Evolutionary conservation across 2,113 vertebrate species (phyloP), one percentile per base, ranked within the genome.

Genomic region (Phrynosoma blainvillii): DNA sequence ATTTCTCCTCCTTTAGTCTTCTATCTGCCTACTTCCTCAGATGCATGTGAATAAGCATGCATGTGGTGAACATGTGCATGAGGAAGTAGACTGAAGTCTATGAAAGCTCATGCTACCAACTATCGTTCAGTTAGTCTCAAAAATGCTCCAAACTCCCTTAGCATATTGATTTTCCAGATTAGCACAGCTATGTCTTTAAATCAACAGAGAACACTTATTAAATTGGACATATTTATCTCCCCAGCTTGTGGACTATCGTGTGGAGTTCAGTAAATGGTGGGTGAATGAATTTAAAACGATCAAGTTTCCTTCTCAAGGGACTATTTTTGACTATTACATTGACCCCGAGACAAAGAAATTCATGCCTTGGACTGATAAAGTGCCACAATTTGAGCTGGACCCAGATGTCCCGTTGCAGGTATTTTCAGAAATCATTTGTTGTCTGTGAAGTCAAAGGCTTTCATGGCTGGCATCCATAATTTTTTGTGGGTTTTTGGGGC

Each of bases 251-350:
- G 97, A 98, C 79, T 95, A 97, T 16, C 96, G 96, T 0, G 92
- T 96, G 1, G 95, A 97, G 83, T 98, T 97, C 96, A 97, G 97
- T 92, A 96, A 90, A 9, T 98, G 97, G 97, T 98, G 97, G 97
- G 27, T 96, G 86, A 92, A 94, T 0, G 96, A 97, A 23, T 97
- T 98, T 68, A 97, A 97, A 88, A 89, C 96, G 0, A 74, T 98
- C 93, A 97, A 97, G 96, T 95, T 97, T 79, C 97, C 97, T 30
- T 95, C 90, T 0, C 96, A 97, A 56, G 97, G 97, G 4, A 97
- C 97, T 0, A 75, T 97, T 79, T 98, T 98, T 27, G 97, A 98
- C 91, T 98, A 97, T 83, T 97, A 95, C 89, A 93, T 98, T 1
- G 95, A 97, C 18, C 93, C 95, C 0, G 92, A 96, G 40, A 94